A percentile compares a stretch with the other conserved stretches of the same genome.
phyloP scores from a whole-genome alignment of 2,888 invertebrate species.

The Saturnia pavonia region DNA sequence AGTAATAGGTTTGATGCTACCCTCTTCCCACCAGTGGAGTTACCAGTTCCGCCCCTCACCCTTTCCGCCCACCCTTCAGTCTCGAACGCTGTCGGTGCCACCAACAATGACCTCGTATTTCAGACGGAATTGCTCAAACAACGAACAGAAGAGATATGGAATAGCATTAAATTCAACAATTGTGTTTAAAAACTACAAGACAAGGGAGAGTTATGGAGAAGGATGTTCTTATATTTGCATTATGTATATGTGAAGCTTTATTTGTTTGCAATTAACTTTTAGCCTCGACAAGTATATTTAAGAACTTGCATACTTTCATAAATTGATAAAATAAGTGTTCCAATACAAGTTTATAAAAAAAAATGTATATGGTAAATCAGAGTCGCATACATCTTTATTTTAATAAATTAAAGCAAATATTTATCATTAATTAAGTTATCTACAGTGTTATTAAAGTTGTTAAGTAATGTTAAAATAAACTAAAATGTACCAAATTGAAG shows the following conservation, averaged over 20 bases:
- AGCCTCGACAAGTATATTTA: neutral
- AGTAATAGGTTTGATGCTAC: constrained; percentile 70
- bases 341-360: no score
- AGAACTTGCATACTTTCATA: neutral
- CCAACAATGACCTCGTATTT: constrained; percentile 82
- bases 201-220: neutral
- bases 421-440: no score
- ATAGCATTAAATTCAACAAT: constrained; percentile 41
- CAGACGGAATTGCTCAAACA: constrained; percentile 79
- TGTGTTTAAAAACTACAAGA: constrained; percentile 6
- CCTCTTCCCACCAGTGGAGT: constrained; percentile 47
- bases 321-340: no score
- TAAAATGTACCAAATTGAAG: neutral
- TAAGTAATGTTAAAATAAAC: neutral
- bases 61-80: constrained; percentile 52
- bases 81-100: constrained; percentile 73
- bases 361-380: no score
- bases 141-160: constrained; percentile 74
- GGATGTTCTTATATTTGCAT: neutral
- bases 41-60: constrained; percentile 49
- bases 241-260: neutral
- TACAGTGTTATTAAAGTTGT: neutral
- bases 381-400: no score
- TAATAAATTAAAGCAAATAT: no score
- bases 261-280: neutral